Evolutionary conservation across 2,113 vertebrate genomes (phyloP), one percentile per base, ranked within the genome.

Genomic region (Tylochromis polylepis): DNA sequence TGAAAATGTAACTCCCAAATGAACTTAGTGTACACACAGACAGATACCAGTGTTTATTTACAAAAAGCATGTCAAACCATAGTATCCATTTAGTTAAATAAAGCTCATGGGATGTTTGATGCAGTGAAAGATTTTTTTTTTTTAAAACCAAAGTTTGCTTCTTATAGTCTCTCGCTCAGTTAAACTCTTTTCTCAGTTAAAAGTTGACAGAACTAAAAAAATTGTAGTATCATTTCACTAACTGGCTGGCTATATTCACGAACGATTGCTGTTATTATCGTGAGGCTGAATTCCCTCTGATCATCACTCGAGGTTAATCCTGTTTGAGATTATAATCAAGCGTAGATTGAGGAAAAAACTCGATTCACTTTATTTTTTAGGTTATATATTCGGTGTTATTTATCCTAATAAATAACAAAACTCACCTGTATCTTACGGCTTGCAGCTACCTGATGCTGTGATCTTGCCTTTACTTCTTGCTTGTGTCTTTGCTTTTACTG

Each of bases 121-220:
- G 12, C 20, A 70, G 62, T 41, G 62, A 20, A 53, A 20, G 8
- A 9, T 53, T 51, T 51, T 7, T 15, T 51, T 51, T 18, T n/a
- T n/a, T n/a, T n/a, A n/a, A n/a, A 7, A 53, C 18, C 16, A 51
- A 51, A 51, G 49, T 8, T 51, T 18, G 49, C 8, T 20, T 53
- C 8, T 53, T 8, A 18, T 53, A 8, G 20, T 20, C 38, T 70
- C 12, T 16, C 24, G 12, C 65, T 70, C 38, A 5, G 4, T 46
- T 46, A 14, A 46, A 12, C 12, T 10, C 41, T 43, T 43, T 43
- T 43, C 41, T 12, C 41, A 46, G 43, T 15, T 14, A 6, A 70
- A 41, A 0, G 3, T 24, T 70, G 12, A 70, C 0, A 70, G 38
- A 41, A 43, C 38, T 43, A 43, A 70, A 41, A 15, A 70, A 0